phyloP scores from a whole-genome alignment of 2,888 invertebrate genomes.

The Sphaerophoria rueppellii region DNA sequence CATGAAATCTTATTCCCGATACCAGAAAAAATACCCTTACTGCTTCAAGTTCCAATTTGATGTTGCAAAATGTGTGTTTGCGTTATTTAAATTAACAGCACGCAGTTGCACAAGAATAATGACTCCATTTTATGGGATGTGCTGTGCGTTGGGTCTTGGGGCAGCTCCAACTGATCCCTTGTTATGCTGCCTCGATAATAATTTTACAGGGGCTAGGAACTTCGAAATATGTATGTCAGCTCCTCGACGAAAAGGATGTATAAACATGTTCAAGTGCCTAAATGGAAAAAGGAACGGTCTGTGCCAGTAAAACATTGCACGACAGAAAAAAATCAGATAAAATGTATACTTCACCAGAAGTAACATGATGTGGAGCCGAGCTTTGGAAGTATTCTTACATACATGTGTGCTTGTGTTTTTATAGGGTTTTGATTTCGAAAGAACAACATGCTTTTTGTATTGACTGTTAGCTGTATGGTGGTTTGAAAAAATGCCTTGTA shows the following conservation, averaged over 20 bases:
- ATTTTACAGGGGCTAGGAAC: slow-evolving; percentile 42
- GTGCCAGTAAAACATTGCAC: slow-evolving; percentile 26
- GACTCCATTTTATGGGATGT: slow-evolving; percentile 43
- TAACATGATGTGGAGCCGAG: slow-evolving; percentile 41
- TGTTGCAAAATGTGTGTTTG: slow-evolving; percentile 51
- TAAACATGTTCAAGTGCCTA: slow-evolving; percentile 71
- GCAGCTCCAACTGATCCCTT: slow-evolving; percentile 41
- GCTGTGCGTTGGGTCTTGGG: slow-evolving; percentile 19
- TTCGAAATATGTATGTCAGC: slow-evolving; percentile 71
- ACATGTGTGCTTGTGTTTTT: slow-evolving; percentile 29
- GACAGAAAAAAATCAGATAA: neutral
- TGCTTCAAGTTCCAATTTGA: slow-evolving; percentile 11
- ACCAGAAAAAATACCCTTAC: neutral
- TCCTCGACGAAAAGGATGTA: slow-evolving; percentile 71
- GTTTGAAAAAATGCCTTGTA: slow-evolving; percentile 18
- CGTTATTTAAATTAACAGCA: slow-evolving; percentile 80
- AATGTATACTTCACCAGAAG: slow-evolving; percentile 29
- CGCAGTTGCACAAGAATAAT: slow-evolving; percentile 65
- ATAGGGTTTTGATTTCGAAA: slow-evolving; percentile 59
- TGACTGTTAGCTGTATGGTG: slow-evolving; percentile 25
- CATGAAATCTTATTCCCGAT: slow-evolving; percentile 57
- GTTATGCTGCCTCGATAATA: neutral
- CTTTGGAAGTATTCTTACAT: slow-evolving; percentile 8
- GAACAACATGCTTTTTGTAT: slow-evolving; percentile 37
- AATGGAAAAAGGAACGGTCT: slow-evolving; percentile 65